phyloP scores from a whole-genome alignment of 2,888 invertebrate genomes.

The Margaritifera margaritifera region DNA sequence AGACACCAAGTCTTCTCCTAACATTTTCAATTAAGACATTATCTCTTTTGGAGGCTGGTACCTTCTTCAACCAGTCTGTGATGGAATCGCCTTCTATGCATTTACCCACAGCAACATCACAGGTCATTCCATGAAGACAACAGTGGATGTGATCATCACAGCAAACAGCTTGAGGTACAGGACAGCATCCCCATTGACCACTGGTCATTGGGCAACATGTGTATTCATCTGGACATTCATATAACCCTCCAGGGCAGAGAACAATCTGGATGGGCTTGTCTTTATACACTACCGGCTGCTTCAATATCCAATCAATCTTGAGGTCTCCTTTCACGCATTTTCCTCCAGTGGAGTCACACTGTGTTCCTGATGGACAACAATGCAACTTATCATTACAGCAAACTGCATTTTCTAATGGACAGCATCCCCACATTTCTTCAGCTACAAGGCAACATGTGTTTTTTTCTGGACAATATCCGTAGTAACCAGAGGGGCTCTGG shows the following conservation, averaged over 20 bases:
- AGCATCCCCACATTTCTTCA: slow-evolving; percentile 44
- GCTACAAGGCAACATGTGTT: slow-evolving; percentile 46
- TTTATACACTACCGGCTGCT: slow-evolving; percentile 7
- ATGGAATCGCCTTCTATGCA: slow-evolving; percentile 13
- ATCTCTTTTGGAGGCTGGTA: slow-evolving; percentile 12
- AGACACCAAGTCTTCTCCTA: slow-evolving; percentile 3
- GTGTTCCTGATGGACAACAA: slow-evolving; percentile 46
- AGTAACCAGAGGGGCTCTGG: too few relatives aligned
- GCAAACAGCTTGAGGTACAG: slow-evolving; percentile 50
- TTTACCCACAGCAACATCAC: slow-evolving; percentile 42
- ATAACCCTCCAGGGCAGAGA: slow-evolving; percentile 24
- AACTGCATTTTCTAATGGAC: slow-evolving; percentile 43
- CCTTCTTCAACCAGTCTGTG: slow-evolving; percentile 35
- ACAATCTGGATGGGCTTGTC: slow-evolving; percentile 8
- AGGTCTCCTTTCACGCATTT: slow-evolving; percentile 9
- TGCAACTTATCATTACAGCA: slow-evolving; percentile 47
- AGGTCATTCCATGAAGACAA: slow-evolving; percentile 58
- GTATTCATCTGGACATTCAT: slow-evolving; percentile 13
- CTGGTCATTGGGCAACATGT: slow-evolving; percentile 2
- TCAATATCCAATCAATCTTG: slow-evolving; percentile 21
- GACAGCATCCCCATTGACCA: slow-evolving; percentile 10
- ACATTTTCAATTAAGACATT: slow-evolving; percentile 18
- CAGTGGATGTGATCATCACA: slow-evolving; percentile 54
- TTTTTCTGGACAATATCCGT: slow-evolving; percentile 27
- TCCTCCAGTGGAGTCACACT: slow-evolving; percentile 21